A percentile compares a stretch with the other conserved stretches of the same genome.
phyloP scores from a whole-genome alignment of 2,797 vertebrate species.

The Cossypha niveicapilla region DNA sequence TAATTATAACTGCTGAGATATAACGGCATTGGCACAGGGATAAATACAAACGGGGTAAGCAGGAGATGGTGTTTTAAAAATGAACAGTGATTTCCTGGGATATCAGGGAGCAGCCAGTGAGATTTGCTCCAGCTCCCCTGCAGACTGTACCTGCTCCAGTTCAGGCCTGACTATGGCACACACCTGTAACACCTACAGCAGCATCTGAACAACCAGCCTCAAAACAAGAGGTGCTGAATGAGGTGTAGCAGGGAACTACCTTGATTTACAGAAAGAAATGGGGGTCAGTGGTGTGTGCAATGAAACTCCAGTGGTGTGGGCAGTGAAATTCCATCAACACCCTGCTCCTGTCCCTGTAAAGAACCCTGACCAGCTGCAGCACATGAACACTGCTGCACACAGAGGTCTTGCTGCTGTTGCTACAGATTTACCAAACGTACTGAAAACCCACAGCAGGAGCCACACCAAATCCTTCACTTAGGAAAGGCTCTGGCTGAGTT shows the following conservation, averaged over 20 bases:
- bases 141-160: neutral
- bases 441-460: neutral
- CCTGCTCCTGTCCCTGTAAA: neutral
- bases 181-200: neutral
- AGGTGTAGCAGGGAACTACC: neutral
- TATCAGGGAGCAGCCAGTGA: neutral
- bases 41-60: neutral
- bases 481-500: neutral
- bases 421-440: neutral
- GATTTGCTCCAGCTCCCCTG: neutral
- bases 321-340: neutral
- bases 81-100: neutral
- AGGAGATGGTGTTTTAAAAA: neutral
- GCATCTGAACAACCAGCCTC: neutral
- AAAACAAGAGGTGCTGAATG: neutral
- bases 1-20: neutral
- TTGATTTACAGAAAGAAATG: neutral
- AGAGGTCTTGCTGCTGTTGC: neutral
- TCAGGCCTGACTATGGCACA: neutral
- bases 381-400: neutral
- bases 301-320: neutral
- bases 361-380: neutral
- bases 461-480: neutral
- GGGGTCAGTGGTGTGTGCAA: neutral
- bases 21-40: rapidly evolving